Percentiles rank a stretch among this genome's conserved stretches.
Conservation (phyloP, 2,797 vertebrate genomes). For the Trachops cirrhosus region DNA sequence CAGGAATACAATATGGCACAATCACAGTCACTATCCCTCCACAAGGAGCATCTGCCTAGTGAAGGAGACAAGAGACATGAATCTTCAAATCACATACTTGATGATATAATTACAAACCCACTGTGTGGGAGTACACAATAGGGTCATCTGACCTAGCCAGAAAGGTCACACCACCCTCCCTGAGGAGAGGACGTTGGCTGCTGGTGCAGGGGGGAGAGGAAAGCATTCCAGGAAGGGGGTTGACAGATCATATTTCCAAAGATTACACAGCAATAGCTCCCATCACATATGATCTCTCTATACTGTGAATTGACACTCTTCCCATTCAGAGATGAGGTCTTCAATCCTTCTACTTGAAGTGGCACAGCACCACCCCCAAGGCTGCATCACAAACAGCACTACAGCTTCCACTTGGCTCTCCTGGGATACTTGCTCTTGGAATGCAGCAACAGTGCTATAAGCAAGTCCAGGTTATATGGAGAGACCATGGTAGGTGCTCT, state of each 20-base stretch:
- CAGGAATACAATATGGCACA: not conserved
- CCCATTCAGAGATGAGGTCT: not conserved
- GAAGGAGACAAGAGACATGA: not conserved
- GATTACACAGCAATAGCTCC: not conserved
- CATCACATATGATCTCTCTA: not conserved
- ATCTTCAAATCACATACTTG: not conserved
- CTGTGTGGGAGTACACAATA: not conserved
- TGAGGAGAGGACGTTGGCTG: not conserved
- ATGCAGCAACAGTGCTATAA: not conserved
- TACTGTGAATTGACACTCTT: not conserved
- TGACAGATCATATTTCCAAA: not conserved
- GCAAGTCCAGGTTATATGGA: not conserved
- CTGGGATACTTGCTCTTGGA: not conserved
- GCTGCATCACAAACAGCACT: not conserved
- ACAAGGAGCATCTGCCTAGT: not conserved
- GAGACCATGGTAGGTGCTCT: not conserved
- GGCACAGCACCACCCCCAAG: not conserved
- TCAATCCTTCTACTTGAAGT: not conserved
- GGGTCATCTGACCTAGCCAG: not conserved
- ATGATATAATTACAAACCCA: not conserved
- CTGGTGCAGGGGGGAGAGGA: too few species aligned
- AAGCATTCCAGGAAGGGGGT: not conserved
- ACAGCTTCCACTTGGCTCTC: not conserved
- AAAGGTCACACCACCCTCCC: not conserved
- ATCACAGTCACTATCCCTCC: not conserved